Evolutionary conservation across 2,797 vertebrate genomes (phyloP), one percentile per base, ranked within the genome.

Genomic region (Thamnophis elegans): DNA sequence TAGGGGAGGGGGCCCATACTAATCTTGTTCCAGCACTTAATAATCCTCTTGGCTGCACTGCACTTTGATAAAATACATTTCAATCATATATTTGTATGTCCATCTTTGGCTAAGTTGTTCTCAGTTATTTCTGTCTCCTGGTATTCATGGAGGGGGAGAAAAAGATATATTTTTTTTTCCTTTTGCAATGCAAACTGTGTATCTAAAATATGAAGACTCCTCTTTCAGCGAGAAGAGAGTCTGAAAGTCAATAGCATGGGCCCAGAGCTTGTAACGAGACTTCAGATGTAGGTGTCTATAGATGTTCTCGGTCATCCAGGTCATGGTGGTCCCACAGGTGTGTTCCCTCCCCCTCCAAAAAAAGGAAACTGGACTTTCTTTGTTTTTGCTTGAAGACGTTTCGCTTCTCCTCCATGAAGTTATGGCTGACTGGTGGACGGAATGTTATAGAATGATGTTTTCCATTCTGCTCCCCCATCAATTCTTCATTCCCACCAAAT

Each of bases 321-420:
- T 32, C 28, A 3, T 18, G 14, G 28, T n/a, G 26, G 12, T n/a
- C 60, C n/a, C 62, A 65, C 12, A 65, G 26, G 11, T 65, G 11
- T 62, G 11, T 62, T 28, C 25, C 1, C 1, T 1, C 4, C 3
- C 58, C 7, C 4, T 0, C 1, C 25, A 1, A 1, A 1, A 62
- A 65, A 65, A 65, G 26, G 1, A 8, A 32, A 68, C 13, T 68
- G 62, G 62, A 32, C n/a, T 68, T 68, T 68, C 13, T 68, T 68
- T 60, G 59, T 4, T 68, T 68, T 32, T 32, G 28, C 62, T 68
- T 68, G 62, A 68, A 9, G 13, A 32, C 62, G 7, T 16, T 68
- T 68, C 2, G 2, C 5, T 65, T 65, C 62, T 65, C 28, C n/a
- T n/a, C 62, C 62, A 65, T n/a, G 13, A 65, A n/a, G 28, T n/a